These are phyloP conservation scores for Diglossa brunneiventris DNA, from an alignment of 2,113 vertebrate genomes.

Conservation along the genomic window DNA sequence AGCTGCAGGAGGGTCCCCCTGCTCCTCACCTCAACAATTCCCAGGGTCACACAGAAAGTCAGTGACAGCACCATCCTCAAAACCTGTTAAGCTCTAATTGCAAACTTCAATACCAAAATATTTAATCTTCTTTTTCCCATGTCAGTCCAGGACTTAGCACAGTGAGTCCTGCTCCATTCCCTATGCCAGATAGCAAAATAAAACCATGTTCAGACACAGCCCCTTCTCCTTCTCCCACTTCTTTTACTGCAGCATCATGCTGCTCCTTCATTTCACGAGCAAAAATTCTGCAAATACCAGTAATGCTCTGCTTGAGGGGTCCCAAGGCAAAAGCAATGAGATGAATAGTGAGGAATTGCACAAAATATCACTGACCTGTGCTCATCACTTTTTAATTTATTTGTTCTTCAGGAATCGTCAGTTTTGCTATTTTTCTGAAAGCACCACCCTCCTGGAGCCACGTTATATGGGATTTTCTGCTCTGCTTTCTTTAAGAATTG, in stretches of 20 bases:
- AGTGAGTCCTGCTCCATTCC: background rate
- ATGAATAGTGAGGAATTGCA: background rate
- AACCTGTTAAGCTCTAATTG: background rate
- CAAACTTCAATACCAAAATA: background rate
- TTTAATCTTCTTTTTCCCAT: background rate
- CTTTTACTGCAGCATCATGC: background rate
- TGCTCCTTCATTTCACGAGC: background rate
- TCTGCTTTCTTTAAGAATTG: background rate
- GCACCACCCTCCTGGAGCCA: background rate
- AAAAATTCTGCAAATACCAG: background rate
- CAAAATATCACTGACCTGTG: background rate
- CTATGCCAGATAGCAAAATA: background rate
- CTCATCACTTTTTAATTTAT: background rate
- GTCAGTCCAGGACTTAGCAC: background rate
- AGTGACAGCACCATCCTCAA: background rate
- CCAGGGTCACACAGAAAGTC: background rate
- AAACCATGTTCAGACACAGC: background rate
- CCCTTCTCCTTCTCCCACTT: background rate
- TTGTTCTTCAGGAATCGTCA: background rate
- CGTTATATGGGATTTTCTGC: background rate
- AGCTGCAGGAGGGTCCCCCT: background rate
- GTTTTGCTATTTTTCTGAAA: background rate
- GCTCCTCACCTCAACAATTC: rapidly evolving
- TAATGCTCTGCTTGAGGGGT: background rate
- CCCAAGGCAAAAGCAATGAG: background rate